Evolutionary conservation across 2,113 vertebrate species (phyloP), one percentile per base, ranked within the genome.

Genomic region (Hydrochoerus hydrochaeris): DNA sequence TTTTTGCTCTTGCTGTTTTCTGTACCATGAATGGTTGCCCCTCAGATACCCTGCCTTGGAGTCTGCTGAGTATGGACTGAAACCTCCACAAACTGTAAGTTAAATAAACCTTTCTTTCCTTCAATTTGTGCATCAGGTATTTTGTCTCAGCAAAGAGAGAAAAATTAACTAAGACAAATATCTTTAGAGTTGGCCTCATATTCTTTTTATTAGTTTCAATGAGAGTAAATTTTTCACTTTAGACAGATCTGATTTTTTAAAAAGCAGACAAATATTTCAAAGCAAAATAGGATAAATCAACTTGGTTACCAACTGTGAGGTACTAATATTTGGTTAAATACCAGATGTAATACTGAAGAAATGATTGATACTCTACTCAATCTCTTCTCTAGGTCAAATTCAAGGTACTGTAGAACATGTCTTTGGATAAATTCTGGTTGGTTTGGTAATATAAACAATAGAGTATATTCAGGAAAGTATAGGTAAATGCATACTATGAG

Each of bases 351-450:
- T 63, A 82, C 22, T 54, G n/a, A 83, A 94, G n/a, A 94, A 49
- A 91, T 63, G 65, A 94, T 38, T 78, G 65, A 96, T 38, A 90
- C 3, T 58, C 22, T 52, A 90, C 8, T 44, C 28, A 62, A 80
- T 90, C 83, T 94, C 94, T 91, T 85, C 10, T 95, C 73, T 84
- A 92, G 24, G 16, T 95, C 67, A 90, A 83, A 94, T 94, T 91
- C 22, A 78, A 81, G 52, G 62, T 38, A 88, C 12, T 81, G 20
- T 58, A 87, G 85, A 84, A 92, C 8, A 86, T 71, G 65, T 92
- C 90, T 49, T 83, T 58, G 52, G 38, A 87, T 71, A 90, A 86
- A 86, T 73, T 95, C 19, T 52, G 60, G 8, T 52, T 80, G 54
- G 4, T 65, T 54, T 90, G 35, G 20, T 80, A 87, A 77, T 58